phyloP scores from a whole-genome alignment of 2,888 invertebrate species.

The Pristionchus maxplancki region DNA sequence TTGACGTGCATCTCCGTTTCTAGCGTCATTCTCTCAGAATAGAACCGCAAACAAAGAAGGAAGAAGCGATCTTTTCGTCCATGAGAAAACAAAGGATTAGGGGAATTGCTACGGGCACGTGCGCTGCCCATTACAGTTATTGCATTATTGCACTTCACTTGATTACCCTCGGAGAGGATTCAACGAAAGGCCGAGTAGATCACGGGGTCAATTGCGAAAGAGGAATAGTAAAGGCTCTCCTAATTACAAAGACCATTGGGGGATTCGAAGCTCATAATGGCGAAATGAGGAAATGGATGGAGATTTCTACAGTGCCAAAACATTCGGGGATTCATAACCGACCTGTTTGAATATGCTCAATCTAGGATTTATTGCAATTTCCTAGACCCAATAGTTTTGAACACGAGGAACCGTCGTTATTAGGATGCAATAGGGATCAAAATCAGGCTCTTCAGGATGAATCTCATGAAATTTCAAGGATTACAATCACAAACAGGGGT shows the following conservation, averaged over 20 bases:
- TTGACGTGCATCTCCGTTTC: background rate
- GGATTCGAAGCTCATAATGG: no score
- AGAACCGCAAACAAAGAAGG: constrained; percentile 21
- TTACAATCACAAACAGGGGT: no score
- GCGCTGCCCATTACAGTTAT: background rate
- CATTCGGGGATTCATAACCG: no score
- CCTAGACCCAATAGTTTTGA: no score
- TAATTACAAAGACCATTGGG: no score
- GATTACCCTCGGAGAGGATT: background rate
- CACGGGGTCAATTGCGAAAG: background rate
- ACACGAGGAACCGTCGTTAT: background rate
- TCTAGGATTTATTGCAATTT: no score
- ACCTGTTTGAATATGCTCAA: no score
- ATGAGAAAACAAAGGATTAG: constrained; percentile 26
- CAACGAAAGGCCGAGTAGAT: background rate
- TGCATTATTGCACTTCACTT: constrained; percentile 22
- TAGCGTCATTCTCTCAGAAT: background rate
- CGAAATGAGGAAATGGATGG: no score
- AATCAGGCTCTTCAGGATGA: no score
- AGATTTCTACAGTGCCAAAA: no score
- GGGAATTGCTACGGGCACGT: background rate
- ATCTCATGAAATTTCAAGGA: no score
- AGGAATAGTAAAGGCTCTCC: background rate
- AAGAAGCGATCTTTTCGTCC: background rate
- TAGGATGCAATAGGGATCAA: no score